Evolutionary conservation across 2,888 invertebrate species (phyloP), one percentile per base, ranked within the genome.

Genomic region (Protophormia terraenovae): DNA sequence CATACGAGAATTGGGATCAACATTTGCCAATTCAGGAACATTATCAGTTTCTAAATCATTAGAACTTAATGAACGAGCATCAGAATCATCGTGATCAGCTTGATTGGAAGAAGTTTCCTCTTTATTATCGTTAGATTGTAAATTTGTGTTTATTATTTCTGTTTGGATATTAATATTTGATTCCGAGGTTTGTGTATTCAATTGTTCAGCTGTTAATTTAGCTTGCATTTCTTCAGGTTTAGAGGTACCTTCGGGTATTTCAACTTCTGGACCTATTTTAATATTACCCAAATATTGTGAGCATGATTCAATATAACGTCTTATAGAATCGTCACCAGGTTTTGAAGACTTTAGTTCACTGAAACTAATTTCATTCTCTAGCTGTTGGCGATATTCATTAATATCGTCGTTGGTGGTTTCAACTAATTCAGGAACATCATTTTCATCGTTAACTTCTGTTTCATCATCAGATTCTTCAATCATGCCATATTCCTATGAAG

Each of bases 1-100:
- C 89, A 93, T 93, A 80, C 94, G 94, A 0, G 94, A 94, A 88
- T 93, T 94, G 72, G 93, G 94, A 89, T 95, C 94, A 29, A 93
- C 41, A 60, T 89, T 87, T 0, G 86, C 87, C 14, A 92, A 82
- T 73, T 92, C 92, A 3, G 92, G 89, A 19, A 92, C 86, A 35
- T 90, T 88, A 72, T 90, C 91, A 0, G 89, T 89, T 87, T 92
- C 92, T 60, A 91, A 86, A 12, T 91, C 91, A 81, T 91, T 91
- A 0, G 92, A 91, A 53, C 90, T 90, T 3, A 91, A 87, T 1
- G 91, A 90, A 2, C 83, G 84, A 22, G 78, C 86, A 83, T 89
- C 89, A 7, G 86, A 82, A 27, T 89, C 87, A n/a, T 86, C 83
- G 27, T 85, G 81, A 24, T 86, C 62, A 27, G 73, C 78, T 16